phyloP scores from a whole-genome alignment of 1,140 invertebrate species.

The Helicoverpa armigera region DNA sequence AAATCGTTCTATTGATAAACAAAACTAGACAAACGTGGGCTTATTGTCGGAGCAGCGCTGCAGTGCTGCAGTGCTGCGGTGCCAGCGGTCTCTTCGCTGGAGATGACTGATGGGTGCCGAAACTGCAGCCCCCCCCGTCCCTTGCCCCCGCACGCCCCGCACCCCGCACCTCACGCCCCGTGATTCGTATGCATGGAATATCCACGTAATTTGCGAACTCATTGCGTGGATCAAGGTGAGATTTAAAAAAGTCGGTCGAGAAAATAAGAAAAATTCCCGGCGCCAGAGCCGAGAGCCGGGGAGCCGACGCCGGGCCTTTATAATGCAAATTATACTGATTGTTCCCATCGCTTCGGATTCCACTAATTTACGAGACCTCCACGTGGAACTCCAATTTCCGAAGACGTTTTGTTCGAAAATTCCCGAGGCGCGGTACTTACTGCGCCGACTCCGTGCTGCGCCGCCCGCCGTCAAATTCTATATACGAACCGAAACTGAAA shows the following conservation, averaged over 20 bases:
- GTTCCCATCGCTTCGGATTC: constrained; percentile 56
- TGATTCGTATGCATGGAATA: constrained; percentile 67
- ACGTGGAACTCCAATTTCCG: constrained; percentile 41
- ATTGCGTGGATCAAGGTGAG: constrained; percentile 65
- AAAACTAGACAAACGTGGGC: no score
- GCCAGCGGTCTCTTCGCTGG: no score
- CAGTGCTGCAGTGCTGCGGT: no score
- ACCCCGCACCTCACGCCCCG: not conserved
- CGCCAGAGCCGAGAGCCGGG: constrained; percentile 4
- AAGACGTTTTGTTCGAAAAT: constrained; percentile 25
- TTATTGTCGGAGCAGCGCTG: no score
- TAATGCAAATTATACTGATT: constrained; percentile 63
- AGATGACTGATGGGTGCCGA: not conserved
- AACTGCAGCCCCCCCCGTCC: not conserved
- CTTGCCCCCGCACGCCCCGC: not conserved
- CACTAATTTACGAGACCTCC: constrained; percentile 56
- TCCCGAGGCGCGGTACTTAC: not conserved
- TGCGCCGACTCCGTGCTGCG: not conserved
- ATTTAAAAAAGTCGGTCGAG: constrained; percentile 57
- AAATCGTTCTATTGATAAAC: no score
- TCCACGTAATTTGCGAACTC: constrained; percentile 67
- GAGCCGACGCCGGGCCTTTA: constrained; percentile 49
- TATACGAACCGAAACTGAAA: not conserved
- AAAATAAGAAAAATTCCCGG: constrained; percentile 48
- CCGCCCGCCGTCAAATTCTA: no score